These are phyloP conservation scores for Drosophila melanosoma DNA, from an alignment of 2,888 invertebrate genomes.

Conservation along the genomic window DNA sequence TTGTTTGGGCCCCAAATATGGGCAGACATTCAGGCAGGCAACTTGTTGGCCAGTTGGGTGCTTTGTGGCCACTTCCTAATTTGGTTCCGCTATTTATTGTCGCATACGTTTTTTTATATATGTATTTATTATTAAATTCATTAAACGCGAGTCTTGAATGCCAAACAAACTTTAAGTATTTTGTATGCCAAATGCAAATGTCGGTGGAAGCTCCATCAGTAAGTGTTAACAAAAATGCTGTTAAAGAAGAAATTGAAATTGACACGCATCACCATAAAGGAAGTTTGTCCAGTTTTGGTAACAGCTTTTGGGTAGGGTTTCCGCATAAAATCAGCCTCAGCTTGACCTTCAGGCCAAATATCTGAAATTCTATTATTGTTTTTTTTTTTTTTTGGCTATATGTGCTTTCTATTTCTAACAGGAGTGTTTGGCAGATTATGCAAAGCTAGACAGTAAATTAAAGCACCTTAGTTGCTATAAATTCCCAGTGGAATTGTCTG, in stretches of 20 bases:
- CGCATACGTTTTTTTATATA: constrained; percentile 51
- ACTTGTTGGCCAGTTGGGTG: constrained; percentile 37
- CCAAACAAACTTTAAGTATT: constrained; percentile 56
- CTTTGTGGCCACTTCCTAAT: constrained; percentile 74
- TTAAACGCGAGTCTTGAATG: constrained; percentile 60
- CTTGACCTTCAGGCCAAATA: constrained; percentile 69
- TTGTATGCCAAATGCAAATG: constrained; percentile 79
- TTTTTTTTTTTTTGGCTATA: constrained; percentile 25
- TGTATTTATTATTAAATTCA: constrained; percentile 74
- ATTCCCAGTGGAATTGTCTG: constrained; percentile 51
- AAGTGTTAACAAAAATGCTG: constrained; percentile 34
- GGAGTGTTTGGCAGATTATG: constrained; percentile 38
- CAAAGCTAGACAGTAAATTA: constrained; percentile 62
- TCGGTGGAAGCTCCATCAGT: constrained; percentile 39
- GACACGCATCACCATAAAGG: constrained; percentile 65
- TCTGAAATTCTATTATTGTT: neutral
- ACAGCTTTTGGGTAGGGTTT: constrained; percentile 39
- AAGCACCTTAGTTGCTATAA: constrained; percentile 44
- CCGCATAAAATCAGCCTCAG: constrained; percentile 38
- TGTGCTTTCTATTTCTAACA: constrained; percentile 69
- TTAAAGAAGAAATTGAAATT: constrained; percentile 65
- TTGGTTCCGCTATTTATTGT: constrained; percentile 75
- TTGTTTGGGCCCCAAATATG: constrained; percentile 57
- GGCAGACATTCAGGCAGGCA: constrained; percentile 31
- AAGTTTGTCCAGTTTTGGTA: constrained; percentile 49